These are phyloP conservation scores for Patella ulyssiponensis DNA, from an alignment of 2,888 invertebrate species.

Conservation along the genomic window DNA sequence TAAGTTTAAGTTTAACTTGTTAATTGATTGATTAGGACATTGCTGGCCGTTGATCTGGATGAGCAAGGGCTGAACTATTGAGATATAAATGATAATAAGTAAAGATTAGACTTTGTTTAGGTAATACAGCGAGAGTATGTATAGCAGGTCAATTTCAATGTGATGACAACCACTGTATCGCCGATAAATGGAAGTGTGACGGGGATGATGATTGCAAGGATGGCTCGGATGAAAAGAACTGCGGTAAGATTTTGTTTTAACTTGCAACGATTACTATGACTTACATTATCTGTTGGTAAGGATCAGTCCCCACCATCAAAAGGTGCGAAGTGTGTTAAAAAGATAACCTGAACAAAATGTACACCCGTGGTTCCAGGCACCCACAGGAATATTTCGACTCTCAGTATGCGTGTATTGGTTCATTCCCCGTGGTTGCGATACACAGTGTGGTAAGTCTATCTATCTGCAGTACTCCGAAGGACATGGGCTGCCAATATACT, in stretches of 20 bases:
- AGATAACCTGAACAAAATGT: background rate
- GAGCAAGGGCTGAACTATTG: too few species aligned
- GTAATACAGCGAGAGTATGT: constrained; percentile 84
- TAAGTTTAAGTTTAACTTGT: constrained; percentile 20
- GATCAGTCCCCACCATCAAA: background rate
- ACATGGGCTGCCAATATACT: too few species aligned
- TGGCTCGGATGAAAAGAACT: constrained; percentile 16
- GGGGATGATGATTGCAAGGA: constrained; percentile 34
- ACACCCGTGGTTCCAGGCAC: too few species aligned
- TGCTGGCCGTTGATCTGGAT: too few species aligned
- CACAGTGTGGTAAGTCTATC: too few species aligned
- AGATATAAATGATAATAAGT: too few species aligned
- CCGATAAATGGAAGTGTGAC: constrained; percentile 41
- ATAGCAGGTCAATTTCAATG: constrained; percentile 90
- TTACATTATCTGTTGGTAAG: background rate
- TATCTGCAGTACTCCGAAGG: too few species aligned
- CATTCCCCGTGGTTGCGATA: too few species aligned
- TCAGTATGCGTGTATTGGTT: too few species aligned
- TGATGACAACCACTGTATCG: constrained; percentile 77
- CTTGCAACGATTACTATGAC: background rate
- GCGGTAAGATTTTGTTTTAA: too few species aligned
- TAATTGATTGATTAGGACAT: background rate
- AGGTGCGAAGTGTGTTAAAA: background rate
- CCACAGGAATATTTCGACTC: too few species aligned
- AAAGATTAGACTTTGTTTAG: background rate